Conservation (phyloP, 1,140 invertebrate genomes). For the Cataglyphis hispanica region DNA sequence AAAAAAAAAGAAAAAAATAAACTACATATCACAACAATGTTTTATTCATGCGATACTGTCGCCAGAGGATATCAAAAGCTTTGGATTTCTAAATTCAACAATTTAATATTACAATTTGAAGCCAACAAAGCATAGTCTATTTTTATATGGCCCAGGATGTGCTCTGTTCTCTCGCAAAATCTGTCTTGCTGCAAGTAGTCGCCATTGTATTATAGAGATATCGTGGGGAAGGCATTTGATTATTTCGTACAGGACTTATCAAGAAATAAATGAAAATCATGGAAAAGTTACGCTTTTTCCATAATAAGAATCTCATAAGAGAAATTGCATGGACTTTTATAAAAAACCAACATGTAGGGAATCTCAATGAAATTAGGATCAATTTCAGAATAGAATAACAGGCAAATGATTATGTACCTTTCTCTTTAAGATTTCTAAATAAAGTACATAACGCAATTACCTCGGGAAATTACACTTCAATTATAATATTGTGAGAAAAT, state of each 20-base stretch:
- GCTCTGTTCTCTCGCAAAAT: neutral
- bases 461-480: neutral
- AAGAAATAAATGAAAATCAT: conserved; percentile 2
- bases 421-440: neutral
- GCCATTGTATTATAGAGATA: neutral
- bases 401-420: neutral
- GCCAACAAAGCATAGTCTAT: conserved; percentile 22
- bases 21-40: neutral
- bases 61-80: neutral
- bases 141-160: conserved; percentile 11
- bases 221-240: neutral
- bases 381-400: neutral
- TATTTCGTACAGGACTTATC: neutral
- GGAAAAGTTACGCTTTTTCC: neutral
- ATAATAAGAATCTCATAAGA: neutral
- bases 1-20: neutral
- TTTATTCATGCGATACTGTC: neutral
- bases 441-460: neutral
- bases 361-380: neutral
- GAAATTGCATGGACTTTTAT: neutral
- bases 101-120: neutral
- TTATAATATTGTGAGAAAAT: neutral
- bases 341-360: neutral
- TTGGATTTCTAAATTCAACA: neutral
- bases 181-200: neutral